Percentiles rank a stretch among this genome's conserved stretches.
phyloP scores from a whole-genome alignment of 2,888 invertebrate species.

The Spodoptera littoralis region DNA sequence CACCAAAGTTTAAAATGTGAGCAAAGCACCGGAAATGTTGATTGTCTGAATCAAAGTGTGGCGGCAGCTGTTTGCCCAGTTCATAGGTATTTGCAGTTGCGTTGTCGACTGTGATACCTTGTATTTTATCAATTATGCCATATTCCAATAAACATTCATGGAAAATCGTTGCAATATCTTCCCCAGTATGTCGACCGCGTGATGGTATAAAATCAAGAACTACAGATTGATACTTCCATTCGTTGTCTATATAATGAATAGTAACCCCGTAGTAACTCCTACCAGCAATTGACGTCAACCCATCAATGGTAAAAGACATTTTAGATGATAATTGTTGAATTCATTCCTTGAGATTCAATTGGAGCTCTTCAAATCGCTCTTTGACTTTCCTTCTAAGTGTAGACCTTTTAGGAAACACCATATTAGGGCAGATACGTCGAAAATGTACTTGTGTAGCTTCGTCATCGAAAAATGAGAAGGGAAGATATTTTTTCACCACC shows the following conservation, averaged over 20 bases:
- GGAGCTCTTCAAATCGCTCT: conserved; percentile 50
- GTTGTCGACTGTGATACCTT: conserved; percentile 40
- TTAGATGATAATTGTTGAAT: conserved; percentile 49
- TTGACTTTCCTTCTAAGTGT: conserved; percentile 53
- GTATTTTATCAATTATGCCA: conserved; percentile 51
- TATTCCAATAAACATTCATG: conserved; percentile 36
- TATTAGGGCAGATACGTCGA: conserved; percentile 52
- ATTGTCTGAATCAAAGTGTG: conserved; percentile 51
- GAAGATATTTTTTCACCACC: conserved; percentile 52
- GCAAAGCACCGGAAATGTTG: conserved; percentile 21
- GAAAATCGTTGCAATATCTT: conserved; percentile 53
- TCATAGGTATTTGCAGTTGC: too few relatives aligned
- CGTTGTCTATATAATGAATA: conserved; percentile 55
- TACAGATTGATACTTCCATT: conserved; percentile 54
- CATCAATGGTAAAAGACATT: conserved; percentile 51
- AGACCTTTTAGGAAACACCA: conserved; percentile 54
- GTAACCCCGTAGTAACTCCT: conserved; percentile 51
- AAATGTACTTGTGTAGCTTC: conserved; percentile 52
- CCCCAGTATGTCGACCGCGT: conserved; percentile 49
- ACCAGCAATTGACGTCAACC: conserved; percentile 51
- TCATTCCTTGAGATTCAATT: conserved; percentile 49
- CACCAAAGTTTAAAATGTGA: conserved; percentile 57
- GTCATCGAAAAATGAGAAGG: conserved; percentile 53
- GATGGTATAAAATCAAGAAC: conserved; percentile 53
- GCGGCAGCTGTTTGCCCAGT: conserved; percentile 37